Evolutionary conservation across 2,113 vertebrate species (phyloP), one percentile per base, ranked within the genome.

Genomic region (Pogonocichla stellata): DNA sequence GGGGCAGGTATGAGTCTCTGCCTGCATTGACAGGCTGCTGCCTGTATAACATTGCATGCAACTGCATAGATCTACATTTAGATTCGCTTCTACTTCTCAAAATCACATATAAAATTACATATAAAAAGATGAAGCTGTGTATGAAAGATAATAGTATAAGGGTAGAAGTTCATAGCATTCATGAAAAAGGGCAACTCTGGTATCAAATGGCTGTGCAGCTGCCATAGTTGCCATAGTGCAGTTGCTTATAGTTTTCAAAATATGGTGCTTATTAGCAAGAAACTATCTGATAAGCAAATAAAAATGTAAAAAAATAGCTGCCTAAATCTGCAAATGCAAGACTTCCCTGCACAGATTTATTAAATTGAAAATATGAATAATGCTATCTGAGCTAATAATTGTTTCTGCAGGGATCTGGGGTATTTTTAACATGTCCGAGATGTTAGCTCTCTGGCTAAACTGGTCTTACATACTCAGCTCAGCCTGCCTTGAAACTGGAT

Each of bases 201-300:
- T 36, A 40, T 58, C 38, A 82, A 72, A 75, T 19, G 7, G 4
- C 64, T 73, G 7, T 45, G 34, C 51, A 69, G 38, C 20, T 79
- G 60, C 40, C 40, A 42, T 42, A 42, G 40, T 42, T 42, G 14
- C 40, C 40, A 42, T 42, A 42, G 40, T 42, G 40, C 64, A 64
- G 9, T 73, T 90, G 36, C 26, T 40, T 87, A 72, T 40, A 48
- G 36, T 73, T 95, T 92, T 90, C 79, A 92, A 83, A 86, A 94
- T 57, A 43, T 1, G 3, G 19, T 66, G 25, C 22, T 86, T 77
- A 66, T 88, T 47, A 88, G 43, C 51, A 91, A 92, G 33, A 80
- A 85, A 56, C 15, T 80, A 4, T 47, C n/a, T 38, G 14, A 47
- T 54, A 75, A 50, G 3, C 54, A 82, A 92, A 54, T 9, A 10